Percentiles rank a stretch among this genome's conserved stretches.
Conservation (phyloP, 2,797 vertebrate genomes). For the Pseudochirops cupreus region DNA sequence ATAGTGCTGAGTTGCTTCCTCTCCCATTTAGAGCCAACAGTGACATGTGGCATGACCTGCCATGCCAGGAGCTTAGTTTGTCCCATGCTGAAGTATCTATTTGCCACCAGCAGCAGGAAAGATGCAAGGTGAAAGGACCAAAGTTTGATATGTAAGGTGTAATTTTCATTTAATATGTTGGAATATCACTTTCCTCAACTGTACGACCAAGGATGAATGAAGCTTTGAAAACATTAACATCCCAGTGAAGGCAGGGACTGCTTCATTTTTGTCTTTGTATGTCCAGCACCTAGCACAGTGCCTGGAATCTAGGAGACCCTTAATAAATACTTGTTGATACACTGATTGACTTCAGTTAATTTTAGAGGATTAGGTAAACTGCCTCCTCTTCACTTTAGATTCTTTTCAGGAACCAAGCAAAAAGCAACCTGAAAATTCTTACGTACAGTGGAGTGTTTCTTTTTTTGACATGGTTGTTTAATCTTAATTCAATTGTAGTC, state of each 20-base stretch:
- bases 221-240: not conserved
- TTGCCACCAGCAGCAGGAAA: conserved; percentile 45
- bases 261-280: not conserved
- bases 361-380: conserved; percentile 49
- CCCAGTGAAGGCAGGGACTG: not conserved
- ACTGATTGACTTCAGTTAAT: conserved; percentile 50
- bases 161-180: conserved; percentile 24
- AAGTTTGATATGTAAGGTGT: not conserved
- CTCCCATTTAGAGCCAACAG: not conserved
- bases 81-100: conserved; percentile 37
- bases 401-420: conserved; percentile 50
- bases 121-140: conserved; percentile 30
- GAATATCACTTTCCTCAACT: not conserved
- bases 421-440: conserved; percentile 53
- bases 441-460: not conserved
- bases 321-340: conserved; percentile 25
- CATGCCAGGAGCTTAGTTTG: conserved; percentile 1
- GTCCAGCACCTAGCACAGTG: not conserved
- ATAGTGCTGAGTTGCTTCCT: not conserved
- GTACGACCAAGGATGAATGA: not conserved
- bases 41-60: conserved; percentile 1
- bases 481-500: conserved; percentile 25
- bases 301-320: not conserved
- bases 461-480: conserved; percentile 12
- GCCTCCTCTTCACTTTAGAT: conserved; percentile 36